Conservation (phyloP, 2,888 invertebrate genomes). For the Tryphoninae sp. region DNA sequence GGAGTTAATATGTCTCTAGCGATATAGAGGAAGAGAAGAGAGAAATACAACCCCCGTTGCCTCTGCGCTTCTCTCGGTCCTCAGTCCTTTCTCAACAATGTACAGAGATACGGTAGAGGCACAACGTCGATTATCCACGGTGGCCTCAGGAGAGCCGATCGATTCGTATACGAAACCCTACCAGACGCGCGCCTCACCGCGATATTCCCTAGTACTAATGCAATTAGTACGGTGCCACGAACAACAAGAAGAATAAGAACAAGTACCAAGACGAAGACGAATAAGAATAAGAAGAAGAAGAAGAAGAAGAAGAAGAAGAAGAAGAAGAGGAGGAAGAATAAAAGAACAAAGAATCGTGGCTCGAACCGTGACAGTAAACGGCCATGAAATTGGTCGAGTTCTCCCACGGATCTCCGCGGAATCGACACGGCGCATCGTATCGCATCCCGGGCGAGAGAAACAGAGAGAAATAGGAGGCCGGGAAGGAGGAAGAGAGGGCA, state of each 20-base stretch:
- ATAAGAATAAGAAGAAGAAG: conserved; percentile 30
- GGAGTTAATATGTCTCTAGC: background rate
- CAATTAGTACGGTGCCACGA: conserved; percentile 73
- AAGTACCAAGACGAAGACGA: conserved; percentile 32
- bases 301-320: conserved; percentile 36
- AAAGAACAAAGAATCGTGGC: conserved; percentile 67
- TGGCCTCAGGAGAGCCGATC: conserved; percentile 24
- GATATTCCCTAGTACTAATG: conserved; percentile 64
- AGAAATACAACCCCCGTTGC: background rate
- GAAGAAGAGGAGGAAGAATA: conserved; percentile 15
- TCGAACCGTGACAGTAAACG: conserved; percentile 75
- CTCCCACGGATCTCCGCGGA: conserved; percentile 72
- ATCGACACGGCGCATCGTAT: conserved; percentile 60
- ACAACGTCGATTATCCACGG: conserved; percentile 45
- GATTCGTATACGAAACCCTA: conserved; percentile 5
- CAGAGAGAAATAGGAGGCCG: conserved; percentile 9
- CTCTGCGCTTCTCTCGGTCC: background rate
- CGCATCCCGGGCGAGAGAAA: conserved; percentile 32
- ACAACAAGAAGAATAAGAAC: background rate
- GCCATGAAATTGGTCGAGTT: conserved; percentile 76
- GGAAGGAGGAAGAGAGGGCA: conserved; percentile 1
- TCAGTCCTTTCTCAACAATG: background rate
- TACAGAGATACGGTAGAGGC: background rate
- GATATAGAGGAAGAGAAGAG: background rate
- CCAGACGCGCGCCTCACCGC: background rate